These are phyloP conservation scores for Amazona guildingii DNA, from an alignment of 2,113 vertebrate genomes.

Conservation along the genomic window DNA sequence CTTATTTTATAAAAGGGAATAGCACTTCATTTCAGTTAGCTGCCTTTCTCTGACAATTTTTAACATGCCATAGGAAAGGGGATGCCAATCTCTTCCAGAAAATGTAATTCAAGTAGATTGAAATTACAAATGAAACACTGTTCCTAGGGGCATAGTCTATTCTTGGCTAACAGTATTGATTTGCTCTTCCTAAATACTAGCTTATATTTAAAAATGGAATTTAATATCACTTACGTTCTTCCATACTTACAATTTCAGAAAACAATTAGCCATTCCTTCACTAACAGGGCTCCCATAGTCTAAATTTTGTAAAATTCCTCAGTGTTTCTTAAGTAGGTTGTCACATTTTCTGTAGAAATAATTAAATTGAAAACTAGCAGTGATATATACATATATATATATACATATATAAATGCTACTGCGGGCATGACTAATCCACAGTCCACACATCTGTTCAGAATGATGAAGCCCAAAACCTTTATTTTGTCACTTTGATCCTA, in stretches of 20 bases:
- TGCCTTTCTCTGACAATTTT: constrained; percentile 16
- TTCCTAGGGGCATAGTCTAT: not conserved
- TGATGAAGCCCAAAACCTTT: not conserved
- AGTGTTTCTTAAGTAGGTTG: not conserved
- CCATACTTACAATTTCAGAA: not conserved
- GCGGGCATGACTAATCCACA: constrained; percentile 23
- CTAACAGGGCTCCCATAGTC: not conserved
- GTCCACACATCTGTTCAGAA: not conserved
- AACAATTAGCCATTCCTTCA: not conserved
- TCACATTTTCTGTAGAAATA: constrained; percentile 11
- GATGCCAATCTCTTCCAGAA: not conserved
- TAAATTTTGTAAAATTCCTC: constrained; percentile 36
- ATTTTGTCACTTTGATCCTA: not conserved
- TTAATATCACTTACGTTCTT: not conserved
- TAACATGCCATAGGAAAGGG: not conserved
- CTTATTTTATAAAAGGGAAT: not conserved
- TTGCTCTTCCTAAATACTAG: not conserved
- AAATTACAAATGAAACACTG: not conserved
- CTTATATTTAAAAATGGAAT: not conserved
- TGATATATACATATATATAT: not conserved
- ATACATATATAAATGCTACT: not conserved
- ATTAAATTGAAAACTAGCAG: not conserved
- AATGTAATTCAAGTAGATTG: not conserved
- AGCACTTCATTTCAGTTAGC: constrained; percentile 18
- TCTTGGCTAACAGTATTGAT: not conserved